A percentile compares a stretch with the other conserved stretches of the same genome.
These are phyloP conservation scores for Arothron firmamentum DNA, from an alignment of 2,113 vertebrate species.

Conservation along the genomic window DNA sequence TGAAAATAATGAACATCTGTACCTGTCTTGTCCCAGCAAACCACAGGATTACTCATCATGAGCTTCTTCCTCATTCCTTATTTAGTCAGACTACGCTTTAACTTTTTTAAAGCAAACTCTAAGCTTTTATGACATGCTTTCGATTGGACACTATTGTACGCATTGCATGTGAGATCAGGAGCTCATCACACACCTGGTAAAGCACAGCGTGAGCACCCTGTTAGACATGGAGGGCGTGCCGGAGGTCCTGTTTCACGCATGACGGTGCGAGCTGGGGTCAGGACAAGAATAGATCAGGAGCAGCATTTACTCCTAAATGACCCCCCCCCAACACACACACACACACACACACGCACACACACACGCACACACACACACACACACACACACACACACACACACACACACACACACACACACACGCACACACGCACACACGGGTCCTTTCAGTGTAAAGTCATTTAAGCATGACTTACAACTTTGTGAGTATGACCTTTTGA, in stretches of 20 bases:
- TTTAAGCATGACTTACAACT: conserved; percentile 5
- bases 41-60: conserved; percentile 29
- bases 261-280: conserved; percentile 16
- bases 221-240: not conserved
- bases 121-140: too few species aligned
- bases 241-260: conserved; percentile 41
- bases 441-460: not conserved
- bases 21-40: conserved; percentile 8
- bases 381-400: conserved; percentile 3
- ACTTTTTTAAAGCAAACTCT: conserved; percentile 3
- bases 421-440: not conserved
- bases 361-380: too few species aligned
- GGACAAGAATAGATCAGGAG: conserved; percentile 49
- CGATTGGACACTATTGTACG: too few species aligned
- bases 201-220: not conserved
- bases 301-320: conserved; percentile 9
- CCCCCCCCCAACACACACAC: conserved; percentile 8
- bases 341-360: too few species aligned
- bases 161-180: too few species aligned
- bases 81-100: conserved; percentile 14
- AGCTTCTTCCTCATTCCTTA: not conserved
- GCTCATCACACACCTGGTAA: too few species aligned
- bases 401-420: not conserved
- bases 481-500: too few species aligned
- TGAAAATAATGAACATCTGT: conserved; percentile 21